Evolutionary conservation across 2,113 vertebrate species (phyloP), one percentile per base, ranked within the genome.

Genomic region (Aspiorhynchus laticeps): DNA sequence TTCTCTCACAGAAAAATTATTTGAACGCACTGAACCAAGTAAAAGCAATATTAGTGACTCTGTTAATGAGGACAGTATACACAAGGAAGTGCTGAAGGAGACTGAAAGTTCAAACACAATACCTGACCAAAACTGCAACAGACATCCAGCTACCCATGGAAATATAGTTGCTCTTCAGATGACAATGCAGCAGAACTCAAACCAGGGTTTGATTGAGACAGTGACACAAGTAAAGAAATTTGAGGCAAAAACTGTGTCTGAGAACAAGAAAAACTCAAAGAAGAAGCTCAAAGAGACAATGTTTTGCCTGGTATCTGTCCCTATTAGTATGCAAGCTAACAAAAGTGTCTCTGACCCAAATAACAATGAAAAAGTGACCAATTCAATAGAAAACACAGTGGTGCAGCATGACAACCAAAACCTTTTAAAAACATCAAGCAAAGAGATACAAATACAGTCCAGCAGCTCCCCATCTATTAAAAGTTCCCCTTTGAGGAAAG

Each of bases 221-320:
- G 93, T 96, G 87, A 97, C 98, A 51, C 96, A 97, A 93, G 96
- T 99, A 75, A 98, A 97, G 92, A 97, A 96, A 92, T 97, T 98
- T 92, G 96, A 95, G 92, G 96, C 96, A 85, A 95, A 96, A 91
- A 93, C 95, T 67, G 95, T 93, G 92, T 81, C 93, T 86, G 94
- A 97, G 84, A 95, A 87, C 43, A 96, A 94, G 94, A 97, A 95
- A 91, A 97, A 95, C 85, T 84, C 82, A 15, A 99, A 97, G 94
- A 98, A 96, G 93, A 97, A 96, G 95, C 93, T 95, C 78, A 98
- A 96, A 26, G 98, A 98, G 93, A 99, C 98, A 51, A 97, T 99
- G 94, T 99, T 99, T 95, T 99, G 98, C 92, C 97, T 99, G 93
- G 98, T 99, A 83, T 98, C 97, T 33, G 94, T 98, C 89, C 98